Conservation (phyloP, 1,140 invertebrate species). For the Hypsibius dujardini region DNA sequence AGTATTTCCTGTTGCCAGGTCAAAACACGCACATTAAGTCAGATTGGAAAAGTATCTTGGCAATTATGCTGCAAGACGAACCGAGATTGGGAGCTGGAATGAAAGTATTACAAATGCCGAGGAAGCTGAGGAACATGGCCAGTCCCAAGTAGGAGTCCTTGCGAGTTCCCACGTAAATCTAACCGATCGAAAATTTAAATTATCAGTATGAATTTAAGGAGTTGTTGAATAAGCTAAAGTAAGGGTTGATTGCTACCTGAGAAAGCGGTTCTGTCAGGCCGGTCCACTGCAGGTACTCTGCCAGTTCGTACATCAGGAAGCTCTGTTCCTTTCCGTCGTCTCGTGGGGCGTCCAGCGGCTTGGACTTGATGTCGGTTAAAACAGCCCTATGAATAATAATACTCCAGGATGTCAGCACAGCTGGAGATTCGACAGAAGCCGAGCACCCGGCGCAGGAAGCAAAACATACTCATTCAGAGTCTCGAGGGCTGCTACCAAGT, state of each 20-base stretch:
- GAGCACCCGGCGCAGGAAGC: slow-evolving; percentile 15
- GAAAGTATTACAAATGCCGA: background rate
- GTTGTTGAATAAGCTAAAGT: background rate
- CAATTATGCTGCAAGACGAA: background rate
- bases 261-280: slow-evolving; percentile 67
- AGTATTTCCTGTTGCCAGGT: slow-evolving; percentile 38
- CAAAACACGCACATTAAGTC: slow-evolving; percentile 26
- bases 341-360: slow-evolving; percentile 26
- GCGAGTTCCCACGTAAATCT: slow-evolving; percentile 62
- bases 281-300: slow-evolving; percentile 60
- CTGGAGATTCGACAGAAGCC: background rate
- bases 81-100: background rate
- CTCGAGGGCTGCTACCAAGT: slow-evolving; percentile 58
- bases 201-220: too few species aligned
- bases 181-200: too few species aligned
- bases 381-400: background rate
- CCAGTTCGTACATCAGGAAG: slow-evolving; percentile 50
- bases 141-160: slow-evolving; percentile 50
- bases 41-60: slow-evolving; percentile 11
- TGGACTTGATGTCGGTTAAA: background rate
- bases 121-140: slow-evolving; percentile 54
- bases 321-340: slow-evolving; percentile 43
- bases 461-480: slow-evolving; percentile 61
- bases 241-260: slow-evolving; percentile 30
- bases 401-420: slow-evolving; percentile 5